These are phyloP conservation scores for Spicauda simplicius DNA, from an alignment of 2,888 invertebrate genomes.

Conservation along the genomic window DNA sequence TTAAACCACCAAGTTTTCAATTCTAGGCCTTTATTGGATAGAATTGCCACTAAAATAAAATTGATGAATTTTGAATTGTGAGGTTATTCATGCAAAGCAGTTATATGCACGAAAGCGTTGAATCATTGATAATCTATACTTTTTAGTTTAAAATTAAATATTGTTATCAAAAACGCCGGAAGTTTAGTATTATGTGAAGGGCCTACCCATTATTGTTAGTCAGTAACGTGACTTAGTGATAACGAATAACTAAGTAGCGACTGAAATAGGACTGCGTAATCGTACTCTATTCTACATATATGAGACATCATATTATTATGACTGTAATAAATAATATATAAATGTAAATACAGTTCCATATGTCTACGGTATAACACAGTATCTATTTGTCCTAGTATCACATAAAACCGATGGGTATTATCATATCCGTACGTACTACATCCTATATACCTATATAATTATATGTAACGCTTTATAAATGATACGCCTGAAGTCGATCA, in stretches of 20 bases:
- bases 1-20: no score
- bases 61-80: no score
- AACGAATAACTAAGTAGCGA: conserved; percentile 10
- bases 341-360: neutral
- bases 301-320: neutral
- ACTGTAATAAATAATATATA: neutral
- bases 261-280: conserved; percentile 28
- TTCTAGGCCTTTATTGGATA: no score
- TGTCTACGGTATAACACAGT: neutral
- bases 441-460: no score
- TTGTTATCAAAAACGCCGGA: conserved; percentile 30
- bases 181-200: conserved; percentile 22
- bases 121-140: neutral
- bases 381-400: no score
- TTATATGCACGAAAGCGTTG: no score
- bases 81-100: no score
- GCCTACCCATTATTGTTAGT: conserved; percentile 24
- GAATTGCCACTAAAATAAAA: no score
- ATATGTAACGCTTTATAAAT: no score
- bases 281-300: conserved; percentile 29
- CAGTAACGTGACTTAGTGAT: conserved; percentile 19
- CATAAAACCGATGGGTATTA: no score
- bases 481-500: no score
- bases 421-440: no score
- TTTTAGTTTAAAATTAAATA: neutral